Evolutionary conservation across 2,797 vertebrate genomes (phyloP).

Genomic region (Pempheris klunzingeri): DNA sequence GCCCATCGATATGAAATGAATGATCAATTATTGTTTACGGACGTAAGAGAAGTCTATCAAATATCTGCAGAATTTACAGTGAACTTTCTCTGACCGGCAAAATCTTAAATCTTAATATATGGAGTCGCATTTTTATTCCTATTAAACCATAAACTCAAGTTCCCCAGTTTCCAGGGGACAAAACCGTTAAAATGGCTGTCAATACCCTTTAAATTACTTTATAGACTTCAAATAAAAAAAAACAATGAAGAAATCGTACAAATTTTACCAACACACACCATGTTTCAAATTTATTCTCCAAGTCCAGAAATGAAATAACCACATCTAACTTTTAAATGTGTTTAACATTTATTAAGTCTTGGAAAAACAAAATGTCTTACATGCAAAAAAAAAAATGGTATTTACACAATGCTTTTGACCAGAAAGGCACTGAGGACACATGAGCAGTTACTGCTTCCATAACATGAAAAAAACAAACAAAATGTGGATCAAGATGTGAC

Average conservation of each 20-base stretch:
- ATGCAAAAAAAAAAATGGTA: slow-evolving; percentile 78
- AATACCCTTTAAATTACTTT: neutral
- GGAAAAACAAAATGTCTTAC: slow-evolving; percentile 65
- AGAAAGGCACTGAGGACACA: slow-evolving; percentile 83
- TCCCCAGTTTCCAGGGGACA: neutral
- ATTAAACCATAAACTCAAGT: slow-evolving; percentile 6
- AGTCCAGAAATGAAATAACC: slow-evolving; percentile 59
- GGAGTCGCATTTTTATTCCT: neutral
- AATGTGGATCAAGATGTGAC: slow-evolving; percentile 25
- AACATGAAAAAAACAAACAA: slow-evolving; percentile 54
- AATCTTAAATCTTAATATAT: neutral
- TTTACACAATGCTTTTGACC: slow-evolving; percentile 79
- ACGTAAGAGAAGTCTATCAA: neutral
- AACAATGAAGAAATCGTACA: neutral
- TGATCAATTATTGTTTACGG: no score
- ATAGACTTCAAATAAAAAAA: neutral
- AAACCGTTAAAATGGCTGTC: neutral
- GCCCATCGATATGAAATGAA: no score
- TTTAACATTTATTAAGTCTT: slow-evolving; percentile 82
- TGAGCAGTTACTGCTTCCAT: slow-evolving; percentile 59
- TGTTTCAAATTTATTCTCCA: slow-evolving; percentile 53
- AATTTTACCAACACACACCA: neutral
- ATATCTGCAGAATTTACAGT: neutral
- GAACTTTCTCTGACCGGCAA: neutral
- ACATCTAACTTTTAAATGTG: slow-evolving; percentile 75